Percentiles rank a stretch among this genome's conserved stretches.
These are phyloP conservation scores for Heteromyza rotundicornis DNA, from an alignment of 2,888 invertebrate species.

Conservation along the genomic window DNA sequence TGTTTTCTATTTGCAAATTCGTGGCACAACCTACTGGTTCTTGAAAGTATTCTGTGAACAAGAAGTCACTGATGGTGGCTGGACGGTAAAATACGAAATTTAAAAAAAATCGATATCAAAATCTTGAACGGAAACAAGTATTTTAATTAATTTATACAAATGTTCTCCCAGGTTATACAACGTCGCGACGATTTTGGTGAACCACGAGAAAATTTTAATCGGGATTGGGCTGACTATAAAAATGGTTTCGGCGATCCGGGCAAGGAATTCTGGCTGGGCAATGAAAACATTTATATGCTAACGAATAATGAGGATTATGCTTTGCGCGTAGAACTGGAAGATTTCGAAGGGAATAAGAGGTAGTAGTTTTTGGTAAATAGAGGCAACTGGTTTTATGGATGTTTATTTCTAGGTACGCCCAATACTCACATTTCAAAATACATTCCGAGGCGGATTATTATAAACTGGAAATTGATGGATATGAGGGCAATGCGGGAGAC, in stretches of 20 bases:
- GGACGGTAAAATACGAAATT: slow-evolving; percentile 84
- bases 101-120: no score
- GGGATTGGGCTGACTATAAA: slow-evolving; percentile 92
- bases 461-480: slow-evolving; percentile 89
- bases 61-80: slow-evolving; percentile 86
- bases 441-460: slow-evolving; percentile 91
- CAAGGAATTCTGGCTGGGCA: slow-evolving; percentile 91
- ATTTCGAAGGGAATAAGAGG: slow-evolving; percentile 92
- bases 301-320: slow-evolving; percentile 91
- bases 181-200: slow-evolving; percentile 86
- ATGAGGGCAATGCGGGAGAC: slow-evolving; percentile 90
- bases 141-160: slow-evolving; percentile 1
- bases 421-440: slow-evolving; percentile 91
- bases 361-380: slow-evolving; percentile 52
- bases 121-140: background rate
- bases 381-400: slow-evolving; percentile 8
- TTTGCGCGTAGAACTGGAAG: slow-evolving; percentile 85
- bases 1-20: slow-evolving; percentile 87
- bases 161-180: slow-evolving; percentile 77
- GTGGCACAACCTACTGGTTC: slow-evolving; percentile 93
- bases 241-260: slow-evolving; percentile 91
- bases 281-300: slow-evolving; percentile 92
- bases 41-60: slow-evolving; percentile 91
- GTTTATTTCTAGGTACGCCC: slow-evolving; percentile 73
- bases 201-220: slow-evolving; percentile 87